A percentile compares a stretch with the other conserved stretches of the same genome.
Evolutionary conservation across 2,888 invertebrate genomes (phyloP).

Genomic region (Caradrina clavipalpis): DNA sequence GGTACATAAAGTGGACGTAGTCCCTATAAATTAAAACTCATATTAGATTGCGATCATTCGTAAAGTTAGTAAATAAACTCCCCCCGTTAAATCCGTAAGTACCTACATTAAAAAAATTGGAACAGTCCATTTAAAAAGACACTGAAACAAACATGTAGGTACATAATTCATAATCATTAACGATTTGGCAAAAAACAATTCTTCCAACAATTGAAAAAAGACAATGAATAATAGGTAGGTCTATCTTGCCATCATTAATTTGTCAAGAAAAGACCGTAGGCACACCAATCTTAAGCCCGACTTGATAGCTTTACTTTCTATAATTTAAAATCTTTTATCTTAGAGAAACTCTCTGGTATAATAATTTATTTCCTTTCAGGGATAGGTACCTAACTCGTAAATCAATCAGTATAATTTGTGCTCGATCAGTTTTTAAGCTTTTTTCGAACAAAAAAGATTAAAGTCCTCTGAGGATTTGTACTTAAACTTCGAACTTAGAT

Average conservation of each 20-base stretch:
- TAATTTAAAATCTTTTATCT: constrained; percentile 63
- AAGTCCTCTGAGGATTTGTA: constrained; percentile 21
- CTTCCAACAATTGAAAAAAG: neutral
- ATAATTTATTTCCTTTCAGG: constrained; percentile 58
- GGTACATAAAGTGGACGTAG: too few species aligned
- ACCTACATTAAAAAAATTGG: too few species aligned
- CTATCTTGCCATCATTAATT: constrained; percentile 36
- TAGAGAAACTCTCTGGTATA: constrained; percentile 46
- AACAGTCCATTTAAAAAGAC: too few species aligned
- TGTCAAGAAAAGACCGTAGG: constrained; percentile 36
- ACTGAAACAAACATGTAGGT: neutral
- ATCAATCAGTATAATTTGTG: constrained; percentile 59
- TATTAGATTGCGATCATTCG: too few species aligned
- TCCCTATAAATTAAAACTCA: too few species aligned
- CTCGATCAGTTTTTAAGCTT: constrained; percentile 45
- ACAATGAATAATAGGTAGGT: constrained; percentile 18
- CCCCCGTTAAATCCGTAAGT: too few species aligned
- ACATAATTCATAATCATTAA: neutral
- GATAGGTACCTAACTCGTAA: constrained; percentile 46
- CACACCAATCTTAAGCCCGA: constrained; percentile 41
- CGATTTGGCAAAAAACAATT: neutral
- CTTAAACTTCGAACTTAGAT: constrained; percentile 1
- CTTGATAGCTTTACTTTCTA: constrained; percentile 52
- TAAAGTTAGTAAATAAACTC: too few species aligned
- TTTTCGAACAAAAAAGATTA: constrained; percentile 28